These are phyloP conservation scores for Halichoerus grypus DNA, from an alignment of 2,113 vertebrate genomes.

Conservation along the genomic window DNA sequence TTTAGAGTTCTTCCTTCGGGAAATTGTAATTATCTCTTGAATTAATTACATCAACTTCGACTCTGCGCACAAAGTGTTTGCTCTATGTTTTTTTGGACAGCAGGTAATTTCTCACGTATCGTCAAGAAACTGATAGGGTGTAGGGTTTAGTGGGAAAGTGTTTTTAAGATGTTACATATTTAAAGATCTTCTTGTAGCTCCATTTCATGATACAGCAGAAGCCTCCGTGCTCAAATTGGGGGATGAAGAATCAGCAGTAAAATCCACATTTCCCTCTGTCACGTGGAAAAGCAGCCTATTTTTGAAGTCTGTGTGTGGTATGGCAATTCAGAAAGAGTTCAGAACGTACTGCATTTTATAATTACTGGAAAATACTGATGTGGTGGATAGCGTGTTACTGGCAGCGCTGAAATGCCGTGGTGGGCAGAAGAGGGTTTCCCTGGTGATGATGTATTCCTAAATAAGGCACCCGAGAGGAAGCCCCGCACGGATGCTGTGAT, in stretches of 20 bases:
- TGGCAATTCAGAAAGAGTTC: neutral
- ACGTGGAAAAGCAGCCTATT: neutral
- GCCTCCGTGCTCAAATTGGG: neutral
- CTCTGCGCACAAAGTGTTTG: neutral
- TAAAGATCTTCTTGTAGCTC: neutral
- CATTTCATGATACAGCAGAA: neutral
- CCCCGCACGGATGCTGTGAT: neutral
- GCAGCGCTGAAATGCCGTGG: neutral
- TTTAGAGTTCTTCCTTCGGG: conserved; percentile 11
- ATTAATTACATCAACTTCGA: neutral
- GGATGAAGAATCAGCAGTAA: neutral
- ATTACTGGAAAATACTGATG: neutral
- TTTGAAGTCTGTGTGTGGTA: neutral
- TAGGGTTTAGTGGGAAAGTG: neutral
- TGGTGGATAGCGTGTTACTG: conserved; percentile 36
- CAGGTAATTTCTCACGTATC: neutral
- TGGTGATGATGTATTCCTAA: neutral
- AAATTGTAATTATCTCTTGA: neutral
- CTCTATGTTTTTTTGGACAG: neutral
- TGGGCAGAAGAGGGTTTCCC: neutral
- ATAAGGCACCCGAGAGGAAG: conserved; percentile 39
- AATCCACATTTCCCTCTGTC: neutral
- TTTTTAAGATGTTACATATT: neutral
- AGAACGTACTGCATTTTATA: neutral
- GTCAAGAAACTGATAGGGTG: neutral